Conservation (phyloP, 2,888 invertebrate genomes). For the Clepsis dumicolana region DNA sequence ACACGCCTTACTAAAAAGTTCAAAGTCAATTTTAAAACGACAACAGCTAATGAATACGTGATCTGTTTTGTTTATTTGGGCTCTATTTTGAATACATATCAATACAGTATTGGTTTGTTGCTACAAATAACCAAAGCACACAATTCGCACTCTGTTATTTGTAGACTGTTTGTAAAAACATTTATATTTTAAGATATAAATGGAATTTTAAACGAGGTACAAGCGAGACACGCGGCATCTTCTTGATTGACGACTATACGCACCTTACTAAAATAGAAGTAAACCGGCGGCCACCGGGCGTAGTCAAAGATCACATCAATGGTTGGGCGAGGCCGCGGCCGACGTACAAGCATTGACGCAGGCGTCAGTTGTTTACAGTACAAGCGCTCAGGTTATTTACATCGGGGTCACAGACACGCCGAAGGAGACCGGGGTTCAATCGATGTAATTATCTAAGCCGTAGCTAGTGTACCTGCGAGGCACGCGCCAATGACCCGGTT, state of each 20-base stretch:
- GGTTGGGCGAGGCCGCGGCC: slow-evolving; percentile 55
- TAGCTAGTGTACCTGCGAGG: slow-evolving; percentile 56
- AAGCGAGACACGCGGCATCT: slow-evolving; percentile 15
- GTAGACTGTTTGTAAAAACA: slow-evolving; percentile 10
- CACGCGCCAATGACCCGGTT: slow-evolving; percentile 82
- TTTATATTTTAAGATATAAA: slow-evolving; percentile 24
- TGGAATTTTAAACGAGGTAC: slow-evolving; percentile 2
- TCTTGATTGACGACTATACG: slow-evolving; percentile 46
- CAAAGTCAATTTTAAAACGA: slow-evolving; percentile 11
- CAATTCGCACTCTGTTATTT: slow-evolving; percentile 24
- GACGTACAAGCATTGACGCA: slow-evolving; percentile 76
- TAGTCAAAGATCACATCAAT: slow-evolving; percentile 65
- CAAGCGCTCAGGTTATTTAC: slow-evolving; percentile 83
- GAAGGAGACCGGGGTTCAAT: slow-evolving; percentile 80
- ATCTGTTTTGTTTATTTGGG: slow-evolving; percentile 4
- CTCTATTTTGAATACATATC: slow-evolving; percentile 15
- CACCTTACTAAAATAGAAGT: slow-evolving; percentile 64
- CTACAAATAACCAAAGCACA: slow-evolving; percentile 1
- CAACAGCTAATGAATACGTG: slow-evolving; percentile 27
- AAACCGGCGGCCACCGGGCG: slow-evolving; percentile 55
- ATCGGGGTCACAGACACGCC: slow-evolving; percentile 85
- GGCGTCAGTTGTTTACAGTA: slow-evolving; percentile 81
- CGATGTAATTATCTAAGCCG: slow-evolving; percentile 80
- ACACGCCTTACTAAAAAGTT: slow-evolving; percentile 21
- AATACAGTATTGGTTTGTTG: slow-evolving; percentile 11